Percentiles rank a stretch among this genome's conserved stretches.
These are phyloP conservation scores for Fabriciana adippe DNA, from an alignment of 2,888 invertebrate genomes.

Conservation along the genomic window DNA sequence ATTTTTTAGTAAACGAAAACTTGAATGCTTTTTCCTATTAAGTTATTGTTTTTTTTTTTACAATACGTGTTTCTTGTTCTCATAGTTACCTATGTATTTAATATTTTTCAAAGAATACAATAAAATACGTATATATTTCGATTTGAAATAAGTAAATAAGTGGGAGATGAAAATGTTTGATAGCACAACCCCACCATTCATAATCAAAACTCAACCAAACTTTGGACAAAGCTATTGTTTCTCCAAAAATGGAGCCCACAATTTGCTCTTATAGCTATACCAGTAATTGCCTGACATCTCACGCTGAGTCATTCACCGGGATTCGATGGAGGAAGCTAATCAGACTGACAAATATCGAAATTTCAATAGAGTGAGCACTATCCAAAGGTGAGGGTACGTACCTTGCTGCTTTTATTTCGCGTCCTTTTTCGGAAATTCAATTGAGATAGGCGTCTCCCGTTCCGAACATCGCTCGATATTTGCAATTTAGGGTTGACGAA, in stretches of 20 bases:
- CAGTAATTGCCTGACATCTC: conserved; percentile 59
- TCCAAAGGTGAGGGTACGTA: conserved; percentile 61
- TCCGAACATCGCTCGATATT: conserved; percentile 70
- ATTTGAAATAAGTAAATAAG: neutral
- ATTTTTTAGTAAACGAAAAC: conserved; percentile 8
- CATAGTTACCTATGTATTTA: too few species aligned
- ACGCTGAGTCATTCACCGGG: conserved; percentile 70
- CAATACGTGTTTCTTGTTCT: neutral
- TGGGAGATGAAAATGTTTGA: conserved; percentile 5
- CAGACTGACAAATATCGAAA: conserved; percentile 78
- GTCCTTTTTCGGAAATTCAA: conserved; percentile 79
- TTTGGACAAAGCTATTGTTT: conserved; percentile 42
- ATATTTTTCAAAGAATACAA: too few species aligned
- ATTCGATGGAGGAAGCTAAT: conserved; percentile 69
- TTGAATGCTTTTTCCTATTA: conserved; percentile 8
- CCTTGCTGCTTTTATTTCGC: conserved; percentile 67
- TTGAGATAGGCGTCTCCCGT: conserved; percentile 77
- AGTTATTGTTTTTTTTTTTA: neutral
- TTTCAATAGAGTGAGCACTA: conserved; percentile 71
- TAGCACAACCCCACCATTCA: conserved; percentile 10
- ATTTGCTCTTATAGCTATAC: conserved; percentile 36
- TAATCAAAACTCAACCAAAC: conserved; percentile 25
- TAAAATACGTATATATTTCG: neutral
- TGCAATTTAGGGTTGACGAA: conserved; percentile 42
- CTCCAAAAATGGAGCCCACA: conserved; percentile 42